phyloP scores from a whole-genome alignment of 2,113 vertebrate species.

The Propithecus coquereli region DNA sequence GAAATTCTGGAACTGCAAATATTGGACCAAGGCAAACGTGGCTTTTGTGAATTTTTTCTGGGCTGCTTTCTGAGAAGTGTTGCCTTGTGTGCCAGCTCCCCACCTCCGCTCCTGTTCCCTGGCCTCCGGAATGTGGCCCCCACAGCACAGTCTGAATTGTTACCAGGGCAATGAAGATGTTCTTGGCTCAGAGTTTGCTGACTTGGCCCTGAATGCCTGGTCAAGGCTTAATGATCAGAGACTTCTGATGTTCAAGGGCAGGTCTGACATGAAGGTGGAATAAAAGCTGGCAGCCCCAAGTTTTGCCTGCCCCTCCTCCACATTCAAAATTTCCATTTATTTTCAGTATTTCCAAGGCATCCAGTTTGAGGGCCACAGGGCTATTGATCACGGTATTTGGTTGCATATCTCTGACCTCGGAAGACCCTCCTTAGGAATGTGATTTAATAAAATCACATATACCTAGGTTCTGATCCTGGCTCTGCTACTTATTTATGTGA shows the following conservation, averaged over 20 bases:
- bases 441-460: neutral
- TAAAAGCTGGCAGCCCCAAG: neutral
- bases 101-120: neutral
- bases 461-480: neutral
- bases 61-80: constrained; percentile 40
- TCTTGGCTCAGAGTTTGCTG: constrained; percentile 20
- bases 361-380: neutral
- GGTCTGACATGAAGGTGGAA: neutral
- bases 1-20: constrained; percentile 52
- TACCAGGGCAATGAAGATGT: constrained; percentile 33
- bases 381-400: neutral
- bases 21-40: constrained; percentile 9
- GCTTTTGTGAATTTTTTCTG: constrained; percentile 31
- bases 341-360: neutral
- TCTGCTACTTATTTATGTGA: neutral
- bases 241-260: neutral
- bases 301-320: neutral
- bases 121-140: constrained; percentile 32
- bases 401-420: neutral
- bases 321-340: neutral
- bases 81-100: neutral
- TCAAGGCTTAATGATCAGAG: neutral
- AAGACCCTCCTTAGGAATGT: neutral
- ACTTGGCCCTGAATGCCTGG: neutral
- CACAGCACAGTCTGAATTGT: neutral